phyloP scores from a whole-genome alignment of 2,888 invertebrate genomes.

The Amblyjoppa proteus region DNA sequence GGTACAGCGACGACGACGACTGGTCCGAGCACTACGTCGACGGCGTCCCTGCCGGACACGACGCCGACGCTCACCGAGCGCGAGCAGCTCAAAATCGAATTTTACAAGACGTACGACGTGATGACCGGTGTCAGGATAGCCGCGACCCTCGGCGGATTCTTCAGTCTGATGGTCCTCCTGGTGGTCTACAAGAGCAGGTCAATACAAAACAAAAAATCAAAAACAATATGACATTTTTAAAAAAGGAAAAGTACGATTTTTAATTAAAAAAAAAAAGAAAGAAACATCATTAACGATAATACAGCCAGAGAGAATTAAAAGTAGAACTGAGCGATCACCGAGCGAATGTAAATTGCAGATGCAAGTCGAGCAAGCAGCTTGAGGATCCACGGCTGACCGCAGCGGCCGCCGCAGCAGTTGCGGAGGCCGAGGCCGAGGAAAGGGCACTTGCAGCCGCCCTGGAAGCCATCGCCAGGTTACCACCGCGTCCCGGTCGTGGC shows the following conservation, averaged over 20 bases:
- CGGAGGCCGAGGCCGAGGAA: constrained; percentile 90
- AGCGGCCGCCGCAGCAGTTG: constrained; percentile 90
- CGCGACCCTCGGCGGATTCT: constrained; percentile 95
- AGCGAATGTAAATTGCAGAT: constrained; percentile 75
- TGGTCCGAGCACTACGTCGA: constrained; percentile 85
- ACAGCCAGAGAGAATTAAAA: background rate
- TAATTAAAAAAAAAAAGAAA: background rate
- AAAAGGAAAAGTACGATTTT: too few species aligned
- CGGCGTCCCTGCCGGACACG: constrained; percentile 85
- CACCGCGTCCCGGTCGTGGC: constrained; percentile 85
- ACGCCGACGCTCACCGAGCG: constrained; percentile 86
- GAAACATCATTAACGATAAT: background rate
- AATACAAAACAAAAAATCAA: background rate
- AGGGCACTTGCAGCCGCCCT: constrained; percentile 91
- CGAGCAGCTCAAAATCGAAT: constrained; percentile 91
- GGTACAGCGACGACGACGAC: constrained; percentile 83
- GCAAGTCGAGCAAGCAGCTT: constrained; percentile 85
- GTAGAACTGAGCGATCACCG: constrained; percentile 31
- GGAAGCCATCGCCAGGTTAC: constrained; percentile 87
- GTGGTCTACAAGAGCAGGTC: constrained; percentile 94
- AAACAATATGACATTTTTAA: background rate
- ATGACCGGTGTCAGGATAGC: constrained; percentile 97
- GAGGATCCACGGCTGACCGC: constrained; percentile 91
- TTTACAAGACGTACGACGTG: constrained; percentile 96
- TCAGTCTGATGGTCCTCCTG: constrained; percentile 95